Evolutionary conservation across 2,888 invertebrate species (phyloP), one percentile per base, ranked within the genome.

Genomic region (Tortrix viridana): DNA sequence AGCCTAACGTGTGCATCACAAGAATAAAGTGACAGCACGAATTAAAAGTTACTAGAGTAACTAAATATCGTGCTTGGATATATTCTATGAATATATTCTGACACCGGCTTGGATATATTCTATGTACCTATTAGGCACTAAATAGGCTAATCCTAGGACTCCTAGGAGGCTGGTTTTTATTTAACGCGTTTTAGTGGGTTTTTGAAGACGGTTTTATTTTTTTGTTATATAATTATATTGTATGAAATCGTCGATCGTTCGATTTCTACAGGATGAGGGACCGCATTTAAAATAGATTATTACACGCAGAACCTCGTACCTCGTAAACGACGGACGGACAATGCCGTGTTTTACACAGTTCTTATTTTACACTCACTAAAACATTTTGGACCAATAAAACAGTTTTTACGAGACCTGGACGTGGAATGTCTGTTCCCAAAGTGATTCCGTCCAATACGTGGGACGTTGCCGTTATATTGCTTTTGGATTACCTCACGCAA

Each of bases 291-390:
- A 79, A 78, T 74, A 78, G 77, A 81, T 79, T 74, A 80, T 76
- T 77, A 71, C 72, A 70, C 71, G 72, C 76, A 74, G 70, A 56
- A 12, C 32, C 32, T 32, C 32, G 32, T n/a, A 16, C 54, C 43
- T 58, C 58, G 57, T 58, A 58, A 62, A 61, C 55, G 37, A 6
- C 26, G 4, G 14, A 38, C 59, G 60, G 74, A 86, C 86, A 88
- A 86, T 85, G 85, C 84, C 84, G 32, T 82, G 84, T 86, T 89
- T 89, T 84, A 89, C 86, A 81, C 72, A 81, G 74, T 81, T 88
- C 84, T 88, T 82, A 86, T 88, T 90, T 90, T 88, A 90, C 86
- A 85, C 69, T 70, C 85, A 81, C 83, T 88, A 89, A 88, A 89
- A 85, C 86, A 83, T 86, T 88, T 85, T 74, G 81, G 83, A 77